A percentile compares a stretch with the other conserved stretches of the same genome.
These are phyloP conservation scores for Pardalotus punctatus DNA, from an alignment of 2,113 vertebrate species.

Conservation along the genomic window DNA sequence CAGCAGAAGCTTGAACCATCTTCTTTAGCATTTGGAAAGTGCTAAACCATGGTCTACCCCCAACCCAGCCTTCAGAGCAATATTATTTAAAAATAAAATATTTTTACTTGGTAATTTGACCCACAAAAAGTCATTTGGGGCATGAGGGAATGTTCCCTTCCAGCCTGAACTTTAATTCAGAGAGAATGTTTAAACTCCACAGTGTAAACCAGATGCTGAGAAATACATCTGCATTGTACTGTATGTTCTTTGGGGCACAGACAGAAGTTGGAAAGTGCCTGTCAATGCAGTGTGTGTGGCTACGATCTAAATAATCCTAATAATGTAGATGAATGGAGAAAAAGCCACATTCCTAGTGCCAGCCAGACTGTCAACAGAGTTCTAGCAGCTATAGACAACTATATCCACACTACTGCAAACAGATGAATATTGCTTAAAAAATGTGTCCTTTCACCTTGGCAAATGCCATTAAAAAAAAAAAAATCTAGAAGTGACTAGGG, in stretches of 20 bases:
- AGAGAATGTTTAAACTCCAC: slow-evolving; percentile 34
- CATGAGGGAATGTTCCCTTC: slow-evolving; percentile 33
- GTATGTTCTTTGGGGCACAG: neutral
- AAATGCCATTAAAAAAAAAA: neutral
- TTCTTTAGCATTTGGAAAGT: slow-evolving; percentile 17
- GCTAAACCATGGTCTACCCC: neutral
- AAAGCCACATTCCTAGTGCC: neutral
- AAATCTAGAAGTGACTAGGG: neutral
- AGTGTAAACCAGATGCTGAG: slow-evolving; percentile 49
- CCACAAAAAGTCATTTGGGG: slow-evolving; percentile 43
- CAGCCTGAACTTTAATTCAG: slow-evolving; percentile 26
- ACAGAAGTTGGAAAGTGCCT: neutral
- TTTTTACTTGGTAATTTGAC: slow-evolving; percentile 47
- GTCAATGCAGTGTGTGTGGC: neutral
- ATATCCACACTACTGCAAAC: neutral
- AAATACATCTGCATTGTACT: neutral
- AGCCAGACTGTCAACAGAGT: neutral
- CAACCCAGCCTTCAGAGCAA: neutral
- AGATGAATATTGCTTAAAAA: neutral
- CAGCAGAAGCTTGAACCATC: slow-evolving; percentile 18
- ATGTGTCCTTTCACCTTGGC: neutral
- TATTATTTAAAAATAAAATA: slow-evolving; percentile 36
- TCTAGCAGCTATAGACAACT: neutral
- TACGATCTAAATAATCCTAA: neutral
- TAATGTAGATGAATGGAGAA: neutral